Evolutionary conservation across 2,797 vertebrate genomes (phyloP).

Genomic region (Pagetopsis macropterus): DNA sequence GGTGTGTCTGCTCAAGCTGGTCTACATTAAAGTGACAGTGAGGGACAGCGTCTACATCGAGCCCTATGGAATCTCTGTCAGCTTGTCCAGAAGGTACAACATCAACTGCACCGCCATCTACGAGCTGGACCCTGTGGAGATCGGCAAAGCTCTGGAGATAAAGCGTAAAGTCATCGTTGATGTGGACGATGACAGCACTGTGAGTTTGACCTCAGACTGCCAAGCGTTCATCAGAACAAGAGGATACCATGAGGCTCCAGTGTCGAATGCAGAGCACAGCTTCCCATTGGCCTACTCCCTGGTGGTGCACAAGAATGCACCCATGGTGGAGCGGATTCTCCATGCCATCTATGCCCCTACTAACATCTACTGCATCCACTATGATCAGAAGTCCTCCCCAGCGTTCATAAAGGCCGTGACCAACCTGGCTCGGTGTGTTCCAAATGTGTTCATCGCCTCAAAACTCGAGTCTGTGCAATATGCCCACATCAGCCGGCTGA

Average conservation of each 20-base stretch:
- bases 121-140: slow-evolving; percentile 89
- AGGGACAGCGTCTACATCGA: slow-evolving; percentile 83
- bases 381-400: slow-evolving; percentile 88
- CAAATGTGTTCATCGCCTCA: slow-evolving; percentile 91
- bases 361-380: slow-evolving; percentile 95
- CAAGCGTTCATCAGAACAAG: slow-evolving; percentile 78
- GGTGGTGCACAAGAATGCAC: slow-evolving; percentile 93
- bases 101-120: slow-evolving; percentile 90
- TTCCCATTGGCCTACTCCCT: slow-evolving; percentile 93
- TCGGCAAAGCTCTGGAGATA: slow-evolving; percentile 90
- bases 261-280: slow-evolving; percentile 81
- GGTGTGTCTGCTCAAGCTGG: slow-evolving; percentile 85
- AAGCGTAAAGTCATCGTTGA: slow-evolving; percentile 83
- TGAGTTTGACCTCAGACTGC: slow-evolving; percentile 85
- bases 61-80: slow-evolving; percentile 81
- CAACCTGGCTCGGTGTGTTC: slow-evolving; percentile 87
- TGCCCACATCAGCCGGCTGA: slow-evolving; percentile 90
- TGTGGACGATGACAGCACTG: slow-evolving; percentile 84
- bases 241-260: slow-evolving; percentile 79
- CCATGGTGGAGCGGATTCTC: slow-evolving; percentile 94
- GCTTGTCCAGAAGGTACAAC: slow-evolving; percentile 73
- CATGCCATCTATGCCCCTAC: slow-evolving; percentile 87
- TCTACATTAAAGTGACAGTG: slow-evolving; percentile 77
- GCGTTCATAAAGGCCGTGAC: slow-evolving; percentile 86
- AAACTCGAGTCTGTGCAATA: slow-evolving; percentile 90